phyloP scores from a whole-genome alignment of 1,140 invertebrate species.

The Trissolcus basalis region DNA sequence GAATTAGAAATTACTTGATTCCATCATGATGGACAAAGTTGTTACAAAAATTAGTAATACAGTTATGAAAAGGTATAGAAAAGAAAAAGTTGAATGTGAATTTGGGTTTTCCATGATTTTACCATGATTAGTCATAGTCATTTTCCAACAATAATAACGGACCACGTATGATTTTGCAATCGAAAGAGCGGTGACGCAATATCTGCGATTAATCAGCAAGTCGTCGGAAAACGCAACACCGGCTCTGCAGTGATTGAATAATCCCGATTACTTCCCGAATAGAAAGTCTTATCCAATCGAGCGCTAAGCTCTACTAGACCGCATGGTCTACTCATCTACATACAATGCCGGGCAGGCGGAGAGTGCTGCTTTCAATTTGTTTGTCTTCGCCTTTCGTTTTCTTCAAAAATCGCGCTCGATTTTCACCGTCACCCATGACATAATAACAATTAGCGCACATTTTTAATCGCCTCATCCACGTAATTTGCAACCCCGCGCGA shows the following conservation, averaged over 20 bases:
- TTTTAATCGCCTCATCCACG: conserved; percentile 29
- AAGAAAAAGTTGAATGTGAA: conserved; percentile 7
- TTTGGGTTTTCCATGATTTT: conserved; percentile 11
- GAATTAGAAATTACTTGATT: no score
- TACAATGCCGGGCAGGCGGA: conserved; percentile 34
- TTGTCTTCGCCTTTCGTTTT: conserved; percentile 28
- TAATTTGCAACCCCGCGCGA: conserved; percentile 26
- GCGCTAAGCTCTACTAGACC: conserved; percentile 27
- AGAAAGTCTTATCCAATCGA: conserved; percentile 68
- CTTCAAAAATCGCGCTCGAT: conserved; percentile 6
- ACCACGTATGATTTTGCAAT: conserved; percentile 37
- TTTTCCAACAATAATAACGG: conserved; percentile 30
- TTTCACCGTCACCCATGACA: conserved; percentile 20
- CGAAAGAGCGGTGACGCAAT: conserved; percentile 57
- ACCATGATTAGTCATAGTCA: conserved; percentile 11
- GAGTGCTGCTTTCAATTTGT: not conserved
- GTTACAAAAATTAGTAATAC: no score
- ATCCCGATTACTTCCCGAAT: conserved; percentile 70
- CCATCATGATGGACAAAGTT: no score
- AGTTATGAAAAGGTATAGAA: no score
- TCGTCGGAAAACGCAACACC: conserved; percentile 52
- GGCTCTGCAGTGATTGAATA: conserved; percentile 66
- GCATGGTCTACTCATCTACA: conserved; percentile 45
- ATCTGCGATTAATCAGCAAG: conserved; percentile 57
- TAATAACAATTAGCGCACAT: conserved; percentile 37